A percentile compares a stretch with the other conserved stretches of the same genome.
Evolutionary conservation across 2,113 vertebrate species (phyloP).

Genomic region (Dissostichus mawsoni): DNA sequence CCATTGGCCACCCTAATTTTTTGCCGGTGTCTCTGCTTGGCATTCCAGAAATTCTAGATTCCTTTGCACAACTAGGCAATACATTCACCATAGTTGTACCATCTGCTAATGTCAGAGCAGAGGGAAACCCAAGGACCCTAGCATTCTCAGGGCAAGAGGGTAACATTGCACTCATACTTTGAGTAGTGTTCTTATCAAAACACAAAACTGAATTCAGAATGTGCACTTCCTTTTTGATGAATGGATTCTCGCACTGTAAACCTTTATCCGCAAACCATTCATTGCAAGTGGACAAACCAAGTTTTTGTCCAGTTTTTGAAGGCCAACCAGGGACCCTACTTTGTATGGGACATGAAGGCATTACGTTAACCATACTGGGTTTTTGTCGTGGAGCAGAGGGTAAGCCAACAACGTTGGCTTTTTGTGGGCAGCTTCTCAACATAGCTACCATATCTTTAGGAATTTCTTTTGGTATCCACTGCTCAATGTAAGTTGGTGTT

Average conservation of each 20-base stretch:
- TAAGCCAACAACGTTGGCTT: conserved; percentile 38
- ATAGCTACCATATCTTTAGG: conserved; percentile 37
- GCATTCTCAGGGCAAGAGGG: conserved; percentile 58
- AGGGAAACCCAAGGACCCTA: conserved; percentile 71
- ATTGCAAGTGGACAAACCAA: conserved; percentile 18
- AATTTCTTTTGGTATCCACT: conserved; percentile 21
- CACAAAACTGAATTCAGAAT: neutral
- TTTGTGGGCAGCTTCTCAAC: conserved; percentile 48
- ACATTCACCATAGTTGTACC: conserved; percentile 43
- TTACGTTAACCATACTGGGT: conserved; percentile 52
- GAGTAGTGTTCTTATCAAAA: conserved; percentile 19
- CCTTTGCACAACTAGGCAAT: conserved; percentile 47
- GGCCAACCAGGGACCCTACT: conserved; percentile 63
- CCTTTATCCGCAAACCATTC: conserved; percentile 52
- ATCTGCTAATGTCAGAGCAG: conserved; percentile 35
- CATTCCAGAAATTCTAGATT: conserved; percentile 63
- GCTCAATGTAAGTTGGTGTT: conserved; percentile 1
- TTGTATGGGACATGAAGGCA: conserved; percentile 60
- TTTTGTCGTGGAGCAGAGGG: conserved; percentile 54
- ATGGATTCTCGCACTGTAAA: conserved; percentile 3
- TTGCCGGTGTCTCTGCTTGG: conserved; percentile 23
- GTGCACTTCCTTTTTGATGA: conserved; percentile 26
- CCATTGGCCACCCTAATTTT: conserved; percentile 26
- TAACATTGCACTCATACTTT: conserved; percentile 42
- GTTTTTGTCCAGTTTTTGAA: conserved; percentile 44